Evolutionary conservation across 2,797 vertebrate genomes (phyloP), one percentile per base, ranked within the genome.

Genomic region (Gila robusta): DNA sequence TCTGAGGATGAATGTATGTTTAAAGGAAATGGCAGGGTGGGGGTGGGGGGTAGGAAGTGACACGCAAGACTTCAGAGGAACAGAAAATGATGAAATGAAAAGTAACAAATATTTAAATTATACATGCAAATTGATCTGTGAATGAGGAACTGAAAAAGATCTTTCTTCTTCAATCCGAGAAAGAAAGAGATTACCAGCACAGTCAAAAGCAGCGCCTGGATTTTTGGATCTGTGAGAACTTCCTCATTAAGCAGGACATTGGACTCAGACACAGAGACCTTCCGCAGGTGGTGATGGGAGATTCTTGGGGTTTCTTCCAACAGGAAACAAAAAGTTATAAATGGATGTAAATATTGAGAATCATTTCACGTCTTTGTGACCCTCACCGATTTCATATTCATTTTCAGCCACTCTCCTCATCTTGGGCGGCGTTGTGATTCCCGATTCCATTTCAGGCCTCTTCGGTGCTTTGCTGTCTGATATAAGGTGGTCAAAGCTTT

Each of bases 401-500:
- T 98, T 98, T 92, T 99, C 98, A 86, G 98, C 97, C 91, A 99
- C 98, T 88, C 97, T 96, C 90, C 98, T 97, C 98, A 99, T 99
- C 94, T 99, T 99, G n/a, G 98, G 98, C 74, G 98, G 98, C 52
- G 98, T 99, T 86, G 98, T 99, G 94, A 98, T 97, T 85, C 98
- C 98, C 12, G 98, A 97, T 94, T 99, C 98, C 93, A 98, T 96
- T 91, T 99, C 98, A 91, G 98, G 97, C 93, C 98, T 98, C 95
- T 99, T 99, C 92, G 98, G 97, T 94, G 98, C 97, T 95, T 99
- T 99, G 88, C 96, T 97, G 94, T 99, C 98, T 79, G 98, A 98
- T 94, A 99, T 98, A 93, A 99, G 96, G 92, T 98, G 98, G 93
- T 99, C 98, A 91, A 99, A 99, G 93, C 98, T 99, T 94, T 99